phyloP scores from a whole-genome alignment of 2,113 vertebrate species.

The Mesembrinibis cayennensis region DNA sequence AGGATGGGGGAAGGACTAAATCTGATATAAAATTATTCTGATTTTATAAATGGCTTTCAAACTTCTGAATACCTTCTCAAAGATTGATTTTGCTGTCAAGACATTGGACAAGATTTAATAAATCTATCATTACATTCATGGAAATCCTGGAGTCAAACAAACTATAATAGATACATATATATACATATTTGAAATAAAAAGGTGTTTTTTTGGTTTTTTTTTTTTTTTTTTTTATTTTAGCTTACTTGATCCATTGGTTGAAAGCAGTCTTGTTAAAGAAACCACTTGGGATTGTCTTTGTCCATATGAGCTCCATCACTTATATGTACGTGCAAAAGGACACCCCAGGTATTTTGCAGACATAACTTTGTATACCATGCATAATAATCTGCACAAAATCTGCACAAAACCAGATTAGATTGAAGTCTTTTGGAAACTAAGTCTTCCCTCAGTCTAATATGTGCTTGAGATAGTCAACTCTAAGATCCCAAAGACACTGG shows the following conservation, averaged over 20 bases:
- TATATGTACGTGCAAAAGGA: neutral
- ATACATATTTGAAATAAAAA: neutral
- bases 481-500: neutral
- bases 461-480: neutral
- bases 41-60: neutral
- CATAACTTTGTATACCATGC: neutral
- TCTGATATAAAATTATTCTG: neutral
- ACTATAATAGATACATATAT: neutral
- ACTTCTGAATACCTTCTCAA: neutral
- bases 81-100: neutral
- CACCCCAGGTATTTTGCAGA: neutral
- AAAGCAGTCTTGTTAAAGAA: neutral
- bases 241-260: neutral
- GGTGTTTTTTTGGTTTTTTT: no score
- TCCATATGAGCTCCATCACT: neutral
- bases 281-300: neutral
- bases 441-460: neutral
- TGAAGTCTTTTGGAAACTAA: neutral
- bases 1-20: neutral
- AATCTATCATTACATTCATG: neutral
- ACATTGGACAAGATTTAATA: neutral
- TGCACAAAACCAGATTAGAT: neutral
- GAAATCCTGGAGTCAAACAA: neutral
- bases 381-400: neutral
- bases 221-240: neutral